Base-by-base conservation (phyloP, 2,113 vertebrate species). In the Alces alces region DNA sequence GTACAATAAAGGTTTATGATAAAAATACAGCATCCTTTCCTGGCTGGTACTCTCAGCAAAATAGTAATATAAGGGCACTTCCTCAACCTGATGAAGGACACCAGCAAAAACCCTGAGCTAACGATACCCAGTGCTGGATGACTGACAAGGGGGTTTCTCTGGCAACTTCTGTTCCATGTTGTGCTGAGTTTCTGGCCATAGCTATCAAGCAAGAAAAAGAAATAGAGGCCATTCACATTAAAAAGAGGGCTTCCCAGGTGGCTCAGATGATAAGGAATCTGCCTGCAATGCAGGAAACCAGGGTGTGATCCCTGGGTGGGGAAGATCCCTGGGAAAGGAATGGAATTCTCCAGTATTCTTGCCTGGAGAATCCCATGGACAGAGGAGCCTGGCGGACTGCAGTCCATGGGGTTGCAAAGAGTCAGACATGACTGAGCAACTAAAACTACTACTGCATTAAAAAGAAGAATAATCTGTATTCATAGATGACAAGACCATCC, bases 51-150 rank as follows among this genome's bases (percentile, higher is more conserved):
- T 76, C 33, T 52, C 43, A 55, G n/a, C 8, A 83, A 43, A 87
- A 45, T 12, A 57, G 47, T 16, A 50, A 54, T 10, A 88, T 21
- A 64, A 55, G 12, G 6, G 4, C 45, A 45, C 5, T 25, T 85
- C 30, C 16, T 70, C 36, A 55, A 2, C 6, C 33, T 83, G 55
- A 55, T 43, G n/a, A 93, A 45, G 14, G 15, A 5, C 4, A 66
- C 39, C 47, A 43, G 2, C 15, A 3, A n/a, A 78, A 60, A 36
- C 3, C 28, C 28, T 57, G 28, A 66, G 39, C 28, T 43, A 21
- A 12, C 3, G 7, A 19, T 0, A 39, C 17, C 28, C 27, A 3
- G 0, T 30, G 39, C 11, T 8, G 6, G 78, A n/a, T 17, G 13
- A 60, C 1, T 3, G 13, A 36, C 2, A 36, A 73, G 9, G 6